phyloP scores from a whole-genome alignment of 1,140 invertebrate species.

The Apis laboriosa region DNA sequence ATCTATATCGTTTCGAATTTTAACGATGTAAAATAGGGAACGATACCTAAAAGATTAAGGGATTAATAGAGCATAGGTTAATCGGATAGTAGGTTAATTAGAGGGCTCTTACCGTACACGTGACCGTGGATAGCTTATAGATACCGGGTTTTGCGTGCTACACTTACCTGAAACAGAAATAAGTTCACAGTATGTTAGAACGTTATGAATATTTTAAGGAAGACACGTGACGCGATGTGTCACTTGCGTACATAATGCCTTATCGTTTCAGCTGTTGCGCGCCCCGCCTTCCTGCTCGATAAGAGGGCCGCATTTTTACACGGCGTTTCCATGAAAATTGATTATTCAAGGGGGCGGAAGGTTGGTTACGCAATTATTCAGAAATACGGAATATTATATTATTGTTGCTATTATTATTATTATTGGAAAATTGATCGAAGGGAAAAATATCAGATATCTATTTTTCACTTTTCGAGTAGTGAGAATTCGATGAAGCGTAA shows the following conservation, averaged over 20 bases:
- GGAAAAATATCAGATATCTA: no score
- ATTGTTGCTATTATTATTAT: no score
- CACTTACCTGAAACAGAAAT: constrained; percentile 49
- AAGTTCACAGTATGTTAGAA: neutral
- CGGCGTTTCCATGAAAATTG: neutral
- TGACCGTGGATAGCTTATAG: neutral
- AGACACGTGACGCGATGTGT: neutral
- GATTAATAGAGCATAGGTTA: no score
- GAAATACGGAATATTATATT: no score
- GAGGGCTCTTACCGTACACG: neutral
- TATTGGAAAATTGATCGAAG: no score
- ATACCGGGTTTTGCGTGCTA: no score
- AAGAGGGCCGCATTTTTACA: neutral
- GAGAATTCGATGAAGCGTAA: no score
- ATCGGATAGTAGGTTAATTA: neutral
- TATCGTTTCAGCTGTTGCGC: constrained; percentile 24
- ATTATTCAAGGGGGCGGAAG: neutral
- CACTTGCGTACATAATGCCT: constrained; percentile 18
- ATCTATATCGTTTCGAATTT: no score
- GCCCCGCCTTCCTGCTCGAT: constrained; percentile 19
- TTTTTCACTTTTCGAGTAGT: no score
- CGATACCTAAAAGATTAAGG: no score
- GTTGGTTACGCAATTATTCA: neutral
- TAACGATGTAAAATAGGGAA: no score
- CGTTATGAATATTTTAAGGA: neutral